phyloP scores from a whole-genome alignment of 2,113 vertebrate genomes.

The Bubo blakistoni region DNA sequence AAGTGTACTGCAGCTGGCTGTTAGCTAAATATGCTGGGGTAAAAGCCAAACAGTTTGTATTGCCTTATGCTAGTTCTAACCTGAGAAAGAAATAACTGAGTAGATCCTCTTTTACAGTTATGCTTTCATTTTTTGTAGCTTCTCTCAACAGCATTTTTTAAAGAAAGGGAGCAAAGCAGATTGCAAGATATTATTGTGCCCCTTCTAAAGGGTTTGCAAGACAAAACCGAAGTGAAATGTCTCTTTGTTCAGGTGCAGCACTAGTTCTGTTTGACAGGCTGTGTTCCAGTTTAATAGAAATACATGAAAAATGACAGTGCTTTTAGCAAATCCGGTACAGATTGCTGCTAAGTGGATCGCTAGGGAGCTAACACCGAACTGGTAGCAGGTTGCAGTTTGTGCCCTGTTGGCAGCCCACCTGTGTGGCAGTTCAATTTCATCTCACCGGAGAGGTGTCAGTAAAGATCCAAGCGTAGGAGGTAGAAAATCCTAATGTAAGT shows the following conservation, averaged over 20 bases:
- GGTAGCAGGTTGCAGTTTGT: background rate
- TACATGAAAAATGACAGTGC: background rate
- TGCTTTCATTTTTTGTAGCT: background rate
- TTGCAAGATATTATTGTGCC: background rate
- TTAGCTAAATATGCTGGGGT: background rate
- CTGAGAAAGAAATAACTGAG: background rate
- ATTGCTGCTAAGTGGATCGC: background rate
- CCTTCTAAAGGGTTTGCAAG: background rate
- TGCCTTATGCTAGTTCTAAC: background rate
- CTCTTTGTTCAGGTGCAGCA: background rate
- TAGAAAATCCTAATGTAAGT: background rate
- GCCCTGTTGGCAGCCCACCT: background rate
- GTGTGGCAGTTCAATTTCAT: background rate
- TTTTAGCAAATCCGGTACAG: background rate
- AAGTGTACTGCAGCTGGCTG: background rate
- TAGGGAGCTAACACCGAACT: background rate
- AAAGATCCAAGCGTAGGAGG: accelerated
- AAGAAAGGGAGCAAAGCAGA: background rate
- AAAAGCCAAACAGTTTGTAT: background rate
- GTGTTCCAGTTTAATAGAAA: background rate
- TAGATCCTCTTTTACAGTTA: background rate
- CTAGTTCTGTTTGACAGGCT: background rate
- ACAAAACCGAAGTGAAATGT: background rate
- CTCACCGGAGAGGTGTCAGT: background rate
- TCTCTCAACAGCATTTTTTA: background rate